Evolutionary conservation across 2,888 invertebrate genomes (phyloP).

Genomic region (Griposia aprilina): DNA sequence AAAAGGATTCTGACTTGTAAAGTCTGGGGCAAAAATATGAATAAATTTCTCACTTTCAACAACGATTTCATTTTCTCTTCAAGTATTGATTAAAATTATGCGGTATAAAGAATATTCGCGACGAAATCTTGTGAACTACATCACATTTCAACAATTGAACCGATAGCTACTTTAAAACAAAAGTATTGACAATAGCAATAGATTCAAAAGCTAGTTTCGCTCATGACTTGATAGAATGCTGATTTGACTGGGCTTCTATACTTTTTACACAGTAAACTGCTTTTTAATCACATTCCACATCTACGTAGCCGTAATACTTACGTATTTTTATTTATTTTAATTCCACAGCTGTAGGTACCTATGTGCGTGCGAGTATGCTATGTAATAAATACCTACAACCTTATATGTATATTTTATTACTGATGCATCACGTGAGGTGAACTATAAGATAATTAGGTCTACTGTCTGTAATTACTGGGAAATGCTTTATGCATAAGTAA

Average conservation of each 20-base stretch:
- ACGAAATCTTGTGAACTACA: not conserved
- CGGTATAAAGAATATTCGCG: not conserved
- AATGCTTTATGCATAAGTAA: not conserved
- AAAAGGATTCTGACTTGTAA: not conserved
- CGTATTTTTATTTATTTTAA: constrained; percentile 6
- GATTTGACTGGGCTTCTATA: not conserved
- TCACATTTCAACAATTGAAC: not conserved
- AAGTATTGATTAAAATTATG: too few species aligned
- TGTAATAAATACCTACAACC: not conserved
- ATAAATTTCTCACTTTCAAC: not conserved
- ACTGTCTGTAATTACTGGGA: not conserved
- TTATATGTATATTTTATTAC: not conserved
- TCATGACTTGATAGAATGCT: not conserved
- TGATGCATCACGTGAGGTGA: not conserved
- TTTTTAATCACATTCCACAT: not conserved
- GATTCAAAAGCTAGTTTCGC: not conserved
- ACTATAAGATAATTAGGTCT: not conserved
- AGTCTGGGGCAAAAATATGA: not conserved
- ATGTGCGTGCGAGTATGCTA: not conserved
- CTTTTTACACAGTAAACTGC: not conserved
- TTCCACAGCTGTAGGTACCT: constrained; percentile 2
- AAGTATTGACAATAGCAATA: not conserved
- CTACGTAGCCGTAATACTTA: not conserved
- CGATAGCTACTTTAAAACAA: not conserved
- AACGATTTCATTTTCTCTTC: not conserved